phyloP scores from a whole-genome alignment of 1,140 invertebrate species.

The Drosophila dunni region DNA sequence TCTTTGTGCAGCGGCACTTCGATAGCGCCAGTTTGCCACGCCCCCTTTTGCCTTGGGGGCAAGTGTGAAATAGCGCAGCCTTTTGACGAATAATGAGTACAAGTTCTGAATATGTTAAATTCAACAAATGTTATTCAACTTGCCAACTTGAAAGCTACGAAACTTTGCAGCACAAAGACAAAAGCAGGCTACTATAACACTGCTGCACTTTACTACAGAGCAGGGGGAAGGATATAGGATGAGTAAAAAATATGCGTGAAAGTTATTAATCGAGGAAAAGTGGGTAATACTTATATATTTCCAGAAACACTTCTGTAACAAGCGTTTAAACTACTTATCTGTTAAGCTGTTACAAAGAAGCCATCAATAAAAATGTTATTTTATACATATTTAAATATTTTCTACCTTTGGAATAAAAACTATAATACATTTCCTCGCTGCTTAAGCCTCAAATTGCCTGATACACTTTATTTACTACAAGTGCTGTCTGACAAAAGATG shows the following conservation, averaged over 20 bases:
- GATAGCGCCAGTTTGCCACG: slow-evolving; percentile 56
- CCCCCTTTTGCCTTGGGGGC: neutral
- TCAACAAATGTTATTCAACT: slow-evolving; percentile 29
- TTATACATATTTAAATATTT: too few relatives aligned
- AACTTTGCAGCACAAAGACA: slow-evolving; percentile 1
- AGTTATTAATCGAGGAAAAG: neutral
- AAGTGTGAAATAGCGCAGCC: slow-evolving; percentile 33
- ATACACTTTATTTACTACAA: too few relatives aligned
- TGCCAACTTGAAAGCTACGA: slow-evolving; percentile 17
- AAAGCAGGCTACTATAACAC: slow-evolving; percentile 11
- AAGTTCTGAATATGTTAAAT: slow-evolving; percentile 38
- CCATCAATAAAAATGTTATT: too few relatives aligned
- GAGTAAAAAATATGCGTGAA: neutral
- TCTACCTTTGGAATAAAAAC: too few relatives aligned
- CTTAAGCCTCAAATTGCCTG: too few relatives aligned
- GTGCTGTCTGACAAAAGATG: neutral
- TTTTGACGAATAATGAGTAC: slow-evolving; percentile 34
- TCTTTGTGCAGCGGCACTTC: slow-evolving; percentile 58
- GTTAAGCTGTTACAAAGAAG: too few relatives aligned
- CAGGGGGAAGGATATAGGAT: neutral
- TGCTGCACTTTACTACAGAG: neutral
- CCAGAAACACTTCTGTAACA: too few relatives aligned
- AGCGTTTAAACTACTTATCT: too few relatives aligned
- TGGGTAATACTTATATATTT: too few relatives aligned
- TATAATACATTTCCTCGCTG: too few relatives aligned